phyloP scores from a whole-genome alignment of 2,888 invertebrate species.

The Empis livida region DNA sequence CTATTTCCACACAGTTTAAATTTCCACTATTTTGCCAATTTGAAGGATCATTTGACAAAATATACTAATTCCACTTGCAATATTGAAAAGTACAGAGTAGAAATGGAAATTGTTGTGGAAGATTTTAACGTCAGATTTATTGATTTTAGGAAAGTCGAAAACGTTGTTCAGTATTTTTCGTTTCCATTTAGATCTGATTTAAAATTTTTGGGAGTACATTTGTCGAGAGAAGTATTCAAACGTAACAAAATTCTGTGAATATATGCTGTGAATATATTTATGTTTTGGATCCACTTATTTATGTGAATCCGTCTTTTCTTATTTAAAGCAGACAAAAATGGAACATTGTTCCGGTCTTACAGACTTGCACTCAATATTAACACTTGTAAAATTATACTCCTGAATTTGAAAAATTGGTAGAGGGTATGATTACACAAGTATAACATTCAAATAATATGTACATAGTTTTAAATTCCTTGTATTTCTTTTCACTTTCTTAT shows the following conservation, averaged over 20 bases:
- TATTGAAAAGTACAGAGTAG: background rate
- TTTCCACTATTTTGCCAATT: no score
- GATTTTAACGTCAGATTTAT: background rate
- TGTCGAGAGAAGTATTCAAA: no score
- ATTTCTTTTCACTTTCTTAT: no score
- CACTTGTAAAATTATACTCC: no score
- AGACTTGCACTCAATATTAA: no score
- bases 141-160: background rate
- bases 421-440: no score
- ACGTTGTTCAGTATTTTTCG: background rate
- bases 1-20: no score
- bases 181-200: background rate
- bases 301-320: background rate
- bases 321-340: background rate
- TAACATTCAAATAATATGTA: no score
- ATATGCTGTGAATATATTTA: no score
- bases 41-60: background rate
- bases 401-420: no score
- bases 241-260: no score
- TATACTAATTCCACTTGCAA: background rate
- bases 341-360: background rate
- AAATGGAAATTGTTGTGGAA: background rate
- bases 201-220: background rate
- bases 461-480: no score
- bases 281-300: background rate